These are phyloP conservation scores for Plectropomus leopardus DNA, from an alignment of 2,113 vertebrate genomes.

Conservation along the genomic window DNA sequence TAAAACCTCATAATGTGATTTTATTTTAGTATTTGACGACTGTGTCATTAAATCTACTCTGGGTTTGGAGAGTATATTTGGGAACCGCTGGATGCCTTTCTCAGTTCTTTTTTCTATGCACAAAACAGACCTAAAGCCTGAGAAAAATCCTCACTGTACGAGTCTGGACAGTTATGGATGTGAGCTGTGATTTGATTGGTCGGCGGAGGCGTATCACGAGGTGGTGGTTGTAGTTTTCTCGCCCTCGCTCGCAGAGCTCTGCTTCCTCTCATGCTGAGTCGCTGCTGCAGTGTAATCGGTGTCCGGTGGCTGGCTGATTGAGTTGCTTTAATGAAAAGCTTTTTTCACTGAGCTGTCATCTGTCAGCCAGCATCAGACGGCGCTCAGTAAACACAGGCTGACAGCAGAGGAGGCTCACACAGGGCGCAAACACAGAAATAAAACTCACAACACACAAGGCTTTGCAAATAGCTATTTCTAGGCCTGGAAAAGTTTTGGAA, in stretches of 20 bases:
- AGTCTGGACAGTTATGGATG: no score
- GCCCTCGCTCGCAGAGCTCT: conserved; percentile 1
- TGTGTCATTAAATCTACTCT: neutral
- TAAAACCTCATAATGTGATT: neutral
- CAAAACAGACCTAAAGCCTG: neutral
- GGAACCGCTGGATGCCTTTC: neutral
- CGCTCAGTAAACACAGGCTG: conserved; percentile 32
- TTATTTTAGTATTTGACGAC: neutral
- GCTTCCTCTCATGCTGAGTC: conserved; percentile 17
- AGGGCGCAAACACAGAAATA: no score
- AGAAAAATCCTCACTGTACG: neutral
- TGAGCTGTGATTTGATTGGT: no score
- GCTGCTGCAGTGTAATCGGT: conserved; percentile 37
- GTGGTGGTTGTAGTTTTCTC: no score
- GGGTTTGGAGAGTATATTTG: neutral
- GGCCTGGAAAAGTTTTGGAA: no score
- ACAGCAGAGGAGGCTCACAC: conserved; percentile 2
- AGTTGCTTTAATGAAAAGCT: conserved; percentile 59
- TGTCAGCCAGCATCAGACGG: conserved; percentile 35
- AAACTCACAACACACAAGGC: no score
- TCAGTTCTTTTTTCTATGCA: neutral
- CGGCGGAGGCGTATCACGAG: no score
- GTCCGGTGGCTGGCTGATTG: conserved; percentile 38
- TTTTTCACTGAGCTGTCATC: conserved; percentile 44
- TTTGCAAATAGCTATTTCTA: no score